Conservation (phyloP, 2,888 invertebrate species). For the Polyommatus icarus region DNA sequence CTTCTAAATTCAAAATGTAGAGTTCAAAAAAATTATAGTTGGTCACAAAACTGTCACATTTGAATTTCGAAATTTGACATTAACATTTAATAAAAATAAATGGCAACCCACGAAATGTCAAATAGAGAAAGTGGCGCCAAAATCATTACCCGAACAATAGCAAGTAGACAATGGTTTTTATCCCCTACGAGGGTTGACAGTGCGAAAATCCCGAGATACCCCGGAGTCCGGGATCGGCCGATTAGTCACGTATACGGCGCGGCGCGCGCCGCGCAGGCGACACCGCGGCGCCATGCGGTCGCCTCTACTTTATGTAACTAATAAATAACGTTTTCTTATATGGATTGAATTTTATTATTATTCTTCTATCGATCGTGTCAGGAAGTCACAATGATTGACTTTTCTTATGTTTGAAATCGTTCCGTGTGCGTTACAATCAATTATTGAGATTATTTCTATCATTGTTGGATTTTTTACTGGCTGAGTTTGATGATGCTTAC, state of each 20-base stretch:
- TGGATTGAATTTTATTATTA: slow-evolving; percentile 45
- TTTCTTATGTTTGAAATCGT: slow-evolving; percentile 13
- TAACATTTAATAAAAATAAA: not conserved
- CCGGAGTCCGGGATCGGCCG: slow-evolving; percentile 46
- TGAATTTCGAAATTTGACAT: too few relatives aligned
- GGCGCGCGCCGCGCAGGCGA: slow-evolving; percentile 50
- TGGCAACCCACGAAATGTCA: not conserved
- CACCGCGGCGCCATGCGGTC: slow-evolving; percentile 53
- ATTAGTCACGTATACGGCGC: slow-evolving; percentile 58
- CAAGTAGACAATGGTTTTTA: slow-evolving; percentile 10
- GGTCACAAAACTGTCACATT: not conserved
- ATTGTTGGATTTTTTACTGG: not conserved
- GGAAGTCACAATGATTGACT: slow-evolving; percentile 34
- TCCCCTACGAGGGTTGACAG: slow-evolving; percentile 13
- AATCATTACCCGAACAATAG: not conserved
- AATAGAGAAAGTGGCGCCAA: slow-evolving; percentile 17
- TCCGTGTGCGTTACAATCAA: not conserved
- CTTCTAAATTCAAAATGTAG: too few relatives aligned
- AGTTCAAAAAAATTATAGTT: not conserved
- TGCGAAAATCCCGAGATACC: slow-evolving; percentile 19
- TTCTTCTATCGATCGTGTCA: slow-evolving; percentile 38
- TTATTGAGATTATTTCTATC: not conserved
- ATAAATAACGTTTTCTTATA: slow-evolving; percentile 46
- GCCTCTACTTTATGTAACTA: slow-evolving; percentile 42
- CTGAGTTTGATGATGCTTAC: not conserved